Evolutionary conservation across 2,888 invertebrate genomes (phyloP).

Genomic region (Alcis repandata): DNA sequence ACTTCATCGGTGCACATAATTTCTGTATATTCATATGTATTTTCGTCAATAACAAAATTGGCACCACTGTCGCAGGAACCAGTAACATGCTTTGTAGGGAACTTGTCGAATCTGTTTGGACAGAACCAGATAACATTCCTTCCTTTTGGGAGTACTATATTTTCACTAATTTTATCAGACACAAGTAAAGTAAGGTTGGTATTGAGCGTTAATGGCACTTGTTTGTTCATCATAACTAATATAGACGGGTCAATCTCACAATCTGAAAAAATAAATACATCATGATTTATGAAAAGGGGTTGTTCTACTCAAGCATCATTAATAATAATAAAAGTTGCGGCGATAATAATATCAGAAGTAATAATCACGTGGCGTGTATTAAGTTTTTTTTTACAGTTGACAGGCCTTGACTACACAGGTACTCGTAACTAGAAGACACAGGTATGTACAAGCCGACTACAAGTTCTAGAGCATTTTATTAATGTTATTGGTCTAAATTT

Average conservation of each 20-base stretch:
- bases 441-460: too few relatives aligned
- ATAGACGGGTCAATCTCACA: conserved; percentile 47
- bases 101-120: conserved; percentile 49
- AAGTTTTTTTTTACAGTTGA: too few relatives aligned
- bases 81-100: conserved; percentile 39
- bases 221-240: conserved; percentile 51
- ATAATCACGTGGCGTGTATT: too few relatives aligned
- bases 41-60: conserved; percentile 49
- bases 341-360: too few relatives aligned
- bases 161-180: conserved; percentile 46
- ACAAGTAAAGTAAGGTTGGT: conserved; percentile 41
- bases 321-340: too few relatives aligned
- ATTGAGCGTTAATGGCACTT: conserved; percentile 57
- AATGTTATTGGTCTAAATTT: too few relatives aligned
- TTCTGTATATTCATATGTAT: conserved; percentile 52
- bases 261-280: conserved; percentile 59
- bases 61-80: conserved; percentile 55
- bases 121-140: conserved; percentile 55
- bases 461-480: too few relatives aligned
- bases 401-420: too few relatives aligned
- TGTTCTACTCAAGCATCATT: not conserved
- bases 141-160: conserved; percentile 52
- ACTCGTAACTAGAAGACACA: too few relatives aligned
- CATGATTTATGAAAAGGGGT: too few relatives aligned
- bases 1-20: conserved; percentile 57